Evolutionary conservation across 2,113 vertebrate genomes (phyloP), one percentile per base, ranked within the genome.

Genomic region (Chionomys nivalis): DNA sequence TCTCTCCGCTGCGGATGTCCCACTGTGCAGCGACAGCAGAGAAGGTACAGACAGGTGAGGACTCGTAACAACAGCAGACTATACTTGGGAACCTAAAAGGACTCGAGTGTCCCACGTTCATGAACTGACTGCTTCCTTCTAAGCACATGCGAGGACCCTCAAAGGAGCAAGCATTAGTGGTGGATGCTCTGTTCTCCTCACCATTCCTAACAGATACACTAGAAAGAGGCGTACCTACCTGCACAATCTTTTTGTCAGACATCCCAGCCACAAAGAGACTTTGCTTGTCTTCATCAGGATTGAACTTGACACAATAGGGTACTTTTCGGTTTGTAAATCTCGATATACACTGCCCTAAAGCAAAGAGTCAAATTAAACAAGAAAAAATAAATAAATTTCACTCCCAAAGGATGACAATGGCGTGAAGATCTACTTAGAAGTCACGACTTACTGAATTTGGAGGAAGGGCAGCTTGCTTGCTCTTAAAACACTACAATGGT

Each of bases 201-300:
- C 11, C 21, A 89, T 79, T 65, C 42, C 92, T 44, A 89, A 77
- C 81, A 89, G 75, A 85, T 89, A 49, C 31, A 93, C 24, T 28
- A 44, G 17, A 47, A 49, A 85, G 92, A 95, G 33, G 81, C 97
- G 98, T 98, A 99, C 99, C 98, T 98, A 99, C 99, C 98, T 99
- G 99, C 21, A 99, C 99, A 82, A 99, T 99, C 98, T 99, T 99
- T 97, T 99, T 99, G 98, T 99, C 99, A 0, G 99, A 99, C 99
- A 99, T 99, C 42, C 99, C 99, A 68, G 99, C 99, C 95, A 99
- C 99, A 96, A 99, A 99, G 52, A 99, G 99, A 97, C 98, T 99
- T 97, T 99, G 99, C 93, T 99, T 99, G 96, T 99, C 99, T 98
- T 99, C 99, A 24, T 99, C 99, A 23, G 99, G 99, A 98, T 99